These are phyloP conservation scores for Campylorhamphus procurvoides DNA, from an alignment of 2,113 vertebrate genomes.

Conservation along the genomic window DNA sequence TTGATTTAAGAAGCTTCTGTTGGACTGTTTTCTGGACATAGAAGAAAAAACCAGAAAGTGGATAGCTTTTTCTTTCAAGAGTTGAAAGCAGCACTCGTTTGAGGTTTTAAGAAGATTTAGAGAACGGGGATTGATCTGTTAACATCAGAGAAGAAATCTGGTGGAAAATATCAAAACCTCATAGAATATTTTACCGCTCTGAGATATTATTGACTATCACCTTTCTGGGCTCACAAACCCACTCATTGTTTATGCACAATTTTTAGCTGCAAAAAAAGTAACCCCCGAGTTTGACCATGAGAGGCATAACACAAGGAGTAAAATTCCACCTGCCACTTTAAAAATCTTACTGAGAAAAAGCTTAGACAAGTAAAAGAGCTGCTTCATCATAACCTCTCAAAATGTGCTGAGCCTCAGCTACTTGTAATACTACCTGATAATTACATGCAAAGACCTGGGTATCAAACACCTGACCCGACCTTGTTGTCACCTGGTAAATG, in stretches of 20 bases:
- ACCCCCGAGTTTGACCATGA: background rate
- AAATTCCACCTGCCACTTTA: background rate
- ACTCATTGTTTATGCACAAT: background rate
- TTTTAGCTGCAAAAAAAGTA: background rate
- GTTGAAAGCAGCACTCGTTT: constrained; percentile 50
- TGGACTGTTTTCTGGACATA: constrained; percentile 41
- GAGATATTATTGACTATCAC: background rate
- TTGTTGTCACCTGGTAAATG: constrained; percentile 74
- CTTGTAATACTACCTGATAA: constrained; percentile 74
- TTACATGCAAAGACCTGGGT: constrained; percentile 70
- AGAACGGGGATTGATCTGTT: constrained; percentile 44
- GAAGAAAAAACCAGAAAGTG: constrained; percentile 37
- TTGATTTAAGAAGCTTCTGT: constrained; percentile 67
- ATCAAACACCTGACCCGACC: constrained; percentile 61
- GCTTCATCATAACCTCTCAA: constrained; percentile 46
- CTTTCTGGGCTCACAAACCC: background rate
- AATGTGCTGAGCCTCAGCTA: constrained; percentile 50
- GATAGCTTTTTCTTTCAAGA: constrained; percentile 57
- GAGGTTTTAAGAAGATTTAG: constrained; percentile 65
- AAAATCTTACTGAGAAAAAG: constrained; percentile 8
- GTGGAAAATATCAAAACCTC: constrained; percentile 19
- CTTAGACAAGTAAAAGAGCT: constrained; percentile 1
- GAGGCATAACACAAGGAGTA: background rate
- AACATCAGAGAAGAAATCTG: constrained; percentile 61
- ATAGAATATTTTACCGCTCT: background rate